Base-by-base conservation (phyloP, 2,797 vertebrate genomes). In the Synaphobranchus kaupii region DNA sequence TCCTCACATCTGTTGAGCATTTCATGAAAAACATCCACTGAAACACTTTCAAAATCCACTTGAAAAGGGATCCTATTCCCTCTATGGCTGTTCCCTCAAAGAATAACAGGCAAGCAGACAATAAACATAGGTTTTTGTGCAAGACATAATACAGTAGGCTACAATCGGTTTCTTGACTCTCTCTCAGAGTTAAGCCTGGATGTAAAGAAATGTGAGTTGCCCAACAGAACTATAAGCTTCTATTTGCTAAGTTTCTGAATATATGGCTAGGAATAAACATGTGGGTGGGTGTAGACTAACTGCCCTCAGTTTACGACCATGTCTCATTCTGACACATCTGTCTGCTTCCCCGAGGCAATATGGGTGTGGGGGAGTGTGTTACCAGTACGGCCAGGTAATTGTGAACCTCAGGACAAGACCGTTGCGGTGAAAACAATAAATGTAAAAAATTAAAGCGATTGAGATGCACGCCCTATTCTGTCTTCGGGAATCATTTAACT, bases 321-420 rank as follows among this genome's bases (percentile, higher is more conserved):
- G 73, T 44, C 73, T 76, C 73, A 76, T 39, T 76, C 73, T 76
- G 28, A 80, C 83, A 39, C 54, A 84, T 76, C 31, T 86, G 85
- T 34, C n/a, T 76, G 31, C 48, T 73, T n/a, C 20, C 31, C 71
- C 31, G 31, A 80, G 50, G 39, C 50, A 2, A 39, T 34, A 31
- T 34, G 73, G 73, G 28, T 39, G 73, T 76, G 39, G 73, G 13
- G 81, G 12, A 9, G 22, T 54, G 31, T 22, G 84, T 58, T 31
- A 39, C 4, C 52, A 8, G 85, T 54, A 39, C 6, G 52, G 4
- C 31, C 85, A 78, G 50, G 66, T 50, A 39, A 34, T 10, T 25
- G 52, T 73, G 22, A 86, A 34, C 85, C 4, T 9, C 25, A 56
- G 50, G 20, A 76, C 48, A 76, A 31, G 28, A 20, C 68, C 8